phyloP scores from a whole-genome alignment of 1,140 invertebrate genomes.

The Penaeus chinensis region DNA sequence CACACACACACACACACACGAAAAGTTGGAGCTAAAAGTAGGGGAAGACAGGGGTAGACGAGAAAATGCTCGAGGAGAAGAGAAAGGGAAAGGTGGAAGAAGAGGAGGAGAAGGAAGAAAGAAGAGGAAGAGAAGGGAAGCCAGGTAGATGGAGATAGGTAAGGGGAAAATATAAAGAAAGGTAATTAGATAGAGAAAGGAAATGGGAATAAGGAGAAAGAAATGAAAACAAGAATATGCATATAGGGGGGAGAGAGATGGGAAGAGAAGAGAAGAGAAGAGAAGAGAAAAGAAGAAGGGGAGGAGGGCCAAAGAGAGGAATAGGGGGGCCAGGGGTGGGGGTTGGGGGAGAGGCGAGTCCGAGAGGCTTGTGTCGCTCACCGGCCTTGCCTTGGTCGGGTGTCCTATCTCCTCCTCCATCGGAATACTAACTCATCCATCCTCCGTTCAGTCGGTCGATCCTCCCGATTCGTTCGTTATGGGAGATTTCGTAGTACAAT shows the following conservation, averaged over 20 bases:
- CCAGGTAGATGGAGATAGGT: background rate
- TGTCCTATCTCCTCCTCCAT: background rate
- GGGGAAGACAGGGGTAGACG: background rate
- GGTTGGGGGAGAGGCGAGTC: background rate
- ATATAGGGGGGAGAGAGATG: background rate
- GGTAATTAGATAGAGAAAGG: background rate
- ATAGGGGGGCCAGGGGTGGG: too few species aligned
- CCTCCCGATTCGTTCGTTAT: too few species aligned
- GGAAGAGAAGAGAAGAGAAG: too few species aligned
- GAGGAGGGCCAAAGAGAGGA: too few species aligned
- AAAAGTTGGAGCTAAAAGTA: too few species aligned
- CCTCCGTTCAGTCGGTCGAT: too few species aligned
- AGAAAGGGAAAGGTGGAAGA: background rate
- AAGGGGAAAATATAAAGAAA: background rate
- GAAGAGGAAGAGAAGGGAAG: background rate
- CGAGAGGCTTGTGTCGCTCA: background rate
- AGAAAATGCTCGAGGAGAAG: background rate
- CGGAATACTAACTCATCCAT: slow-evolving; percentile 1
- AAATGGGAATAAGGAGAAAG: background rate
- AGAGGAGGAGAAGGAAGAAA: background rate
- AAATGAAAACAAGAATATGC: background rate
- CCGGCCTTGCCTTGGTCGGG: slow-evolving; percentile 5
- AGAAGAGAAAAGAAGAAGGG: too few species aligned
- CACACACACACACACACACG: too few species aligned
- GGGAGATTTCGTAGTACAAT: too few species aligned